A percentile compares a stretch with the other conserved stretches of the same genome.
phyloP scores from a whole-genome alignment of 2,113 vertebrate genomes.

The Sapayoa aenigma region DNA sequence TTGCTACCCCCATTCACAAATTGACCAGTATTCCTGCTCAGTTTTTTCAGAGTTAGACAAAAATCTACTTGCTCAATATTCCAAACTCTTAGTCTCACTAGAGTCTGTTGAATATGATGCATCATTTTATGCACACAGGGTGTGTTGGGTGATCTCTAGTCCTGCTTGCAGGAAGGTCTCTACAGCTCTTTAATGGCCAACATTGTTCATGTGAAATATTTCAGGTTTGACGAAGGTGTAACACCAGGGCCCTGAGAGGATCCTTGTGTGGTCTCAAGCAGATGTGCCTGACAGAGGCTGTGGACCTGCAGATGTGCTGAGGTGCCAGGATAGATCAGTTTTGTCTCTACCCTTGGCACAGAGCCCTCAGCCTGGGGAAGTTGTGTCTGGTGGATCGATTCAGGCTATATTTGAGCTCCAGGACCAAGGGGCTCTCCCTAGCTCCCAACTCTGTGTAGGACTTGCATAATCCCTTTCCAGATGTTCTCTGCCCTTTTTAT shows the following conservation, averaged over 20 bases:
- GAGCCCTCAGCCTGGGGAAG: neutral
- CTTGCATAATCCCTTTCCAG: neutral
- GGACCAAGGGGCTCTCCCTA: neutral
- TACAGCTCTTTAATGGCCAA: neutral
- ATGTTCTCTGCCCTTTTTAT: neutral
- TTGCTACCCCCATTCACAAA: neutral
- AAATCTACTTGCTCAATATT: neutral
- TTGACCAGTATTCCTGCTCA: neutral
- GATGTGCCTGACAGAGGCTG: neutral
- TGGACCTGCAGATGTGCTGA: neutral
- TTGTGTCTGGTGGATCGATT: neutral
- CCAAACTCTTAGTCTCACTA: neutral
- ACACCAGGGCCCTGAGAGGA: neutral
- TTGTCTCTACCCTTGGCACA: neutral
- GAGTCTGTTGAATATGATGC: neutral
- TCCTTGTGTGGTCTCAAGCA: neutral
- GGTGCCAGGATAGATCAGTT: neutral
- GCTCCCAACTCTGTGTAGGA: neutral
- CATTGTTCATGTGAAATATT: neutral
- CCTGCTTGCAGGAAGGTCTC: neutral
- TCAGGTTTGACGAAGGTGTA: neutral
- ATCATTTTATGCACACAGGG: neutral
- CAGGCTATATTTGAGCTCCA: neutral
- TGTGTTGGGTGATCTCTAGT: neutral
- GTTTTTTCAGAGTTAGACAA: neutral